Base-by-base conservation (phyloP, 2,797 vertebrate species). In the Spinus olivaceus region DNA sequence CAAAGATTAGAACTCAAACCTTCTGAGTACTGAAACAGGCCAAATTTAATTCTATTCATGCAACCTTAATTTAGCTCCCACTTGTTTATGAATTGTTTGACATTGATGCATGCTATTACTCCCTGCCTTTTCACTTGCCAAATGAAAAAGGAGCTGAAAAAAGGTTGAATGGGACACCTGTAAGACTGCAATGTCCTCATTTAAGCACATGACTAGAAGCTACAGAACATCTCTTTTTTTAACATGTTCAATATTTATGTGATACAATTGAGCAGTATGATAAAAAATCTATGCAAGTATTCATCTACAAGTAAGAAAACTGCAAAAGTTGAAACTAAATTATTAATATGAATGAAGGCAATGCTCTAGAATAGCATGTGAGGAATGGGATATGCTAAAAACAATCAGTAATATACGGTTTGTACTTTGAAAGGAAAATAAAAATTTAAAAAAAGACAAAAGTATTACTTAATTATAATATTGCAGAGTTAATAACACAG, bases 401-500 rank as follows among this genome's bases (percentile, higher is more conserved):
- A 12, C 49, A 86, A 74, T n/a, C 32, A 80, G 23, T 81, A 80
- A 93, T 70, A 51, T 2, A 46, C 37, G 66, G 32, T 86, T 92
- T 72, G 10, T 54, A 69, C 30, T 91, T 92, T 69, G 54, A 67
- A 88, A 77, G 41, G 30, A 80, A 90, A 76, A 32, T 5, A 56
- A 81, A 63, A 80, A 59, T 32, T 32, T 12, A 0, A n/a, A 60
- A 61, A 16, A 60, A 20, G 9, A 47, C 19, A 57, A 63, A 89
- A 83, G 35, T 35, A 22, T 72, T 88, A 56, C 37, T 90, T 92
- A 92, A 83, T 92, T 93, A 66, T 65, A 83, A 65, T 56, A 61
- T 83, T 78, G 35, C 72, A 66, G 66, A 86, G 61, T 92, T 91
- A 90, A 74, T 94, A 95, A 94, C 59, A 54, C 53, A 91, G 66